Evolutionary conservation across 1,140 invertebrate species (phyloP), one percentile per base, ranked within the genome.

Genomic region (Sesamia nonagrioides): DNA sequence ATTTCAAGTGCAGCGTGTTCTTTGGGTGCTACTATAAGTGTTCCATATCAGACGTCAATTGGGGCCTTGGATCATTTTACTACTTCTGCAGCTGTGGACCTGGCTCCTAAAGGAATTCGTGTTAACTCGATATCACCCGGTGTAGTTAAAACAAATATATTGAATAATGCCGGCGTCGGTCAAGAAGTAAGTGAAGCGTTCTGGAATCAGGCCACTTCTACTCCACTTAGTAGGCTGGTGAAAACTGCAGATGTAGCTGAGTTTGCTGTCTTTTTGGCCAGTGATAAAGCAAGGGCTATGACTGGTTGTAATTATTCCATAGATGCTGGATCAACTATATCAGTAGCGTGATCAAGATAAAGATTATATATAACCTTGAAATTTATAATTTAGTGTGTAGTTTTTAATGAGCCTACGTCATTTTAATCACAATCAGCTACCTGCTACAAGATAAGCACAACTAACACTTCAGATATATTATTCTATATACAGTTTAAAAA

Each of bases 41-140:
- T 74, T 15, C 45, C 71, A 15, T 88, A 86, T 60, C 63, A 66
- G 37, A 68, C 77, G 9, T 75, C 81, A 0, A 82, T 86, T 74
- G 81, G 79, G 6, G 84, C 66, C 35, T 61, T 89, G 6, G 58
- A 33, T 3, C 79, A 80, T 45, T 88, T 89, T 33, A 86, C 85
- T 0, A 84, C 80, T 48, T 72, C 78, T 63, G 56, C 75, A 15
- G 88, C 88, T 33, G 63, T 81, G 9, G 85, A 88, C 7, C 37
- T 88, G 52, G 84, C 82, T 9, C 13, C 50, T 9, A 52, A 80
- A 54, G 83, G 86, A 8, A 82, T 88, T 3, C 82, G 88, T 75
- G 83, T 88, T 0, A 90, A 90, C 72, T 79, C 61, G 15, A 73
- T 89, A 18, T 77, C 77, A 5, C 85, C 86, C 0, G 85, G 85